Evolutionary conservation across 2,888 invertebrate genomes (phyloP), one percentile per base, ranked within the genome.

Genomic region (Eumacrocentrus americanus): DNA sequence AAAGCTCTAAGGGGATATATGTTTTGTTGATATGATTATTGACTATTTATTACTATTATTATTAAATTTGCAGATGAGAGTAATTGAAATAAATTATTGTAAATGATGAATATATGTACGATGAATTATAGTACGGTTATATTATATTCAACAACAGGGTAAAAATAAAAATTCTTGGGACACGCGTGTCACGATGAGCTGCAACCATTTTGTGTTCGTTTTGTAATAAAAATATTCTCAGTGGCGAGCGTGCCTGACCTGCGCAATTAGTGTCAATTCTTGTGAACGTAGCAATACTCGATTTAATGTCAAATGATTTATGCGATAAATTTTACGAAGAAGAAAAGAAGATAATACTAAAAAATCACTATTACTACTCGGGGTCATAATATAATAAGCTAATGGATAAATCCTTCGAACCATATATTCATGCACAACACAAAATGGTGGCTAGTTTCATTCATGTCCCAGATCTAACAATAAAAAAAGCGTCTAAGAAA

Each of bases 131-230:
- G 69, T 72, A 69, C 67, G 68, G 67, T 73, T 72, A 72, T 73
- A 77, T 76, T 76, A 69, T 76, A 80, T 77, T 79, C 72, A 71
- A 76, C 67, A 74, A 80, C 80, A 80, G 80, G 80, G 80, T 80
- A 80, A 75, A 72, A 52, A 54, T 46, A 51, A 58, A 57, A 46
- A 48, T 61, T 42, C 22, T 37, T 69, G 69, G 68, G 67, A 73
- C 65, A 68, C 67, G 69, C 67, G 69, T 70, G 70, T 70, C 42
- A 53, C 50, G 54, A 61, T 68, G 67, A 72, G 69, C 73, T 75
- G 72, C 70, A 70, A 69, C 75, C 73, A 75, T 76, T 79, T 77
- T 76, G 73, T 76, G 72, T 70, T 71, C 61, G 53, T 58, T 55
- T 60, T 38, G 57, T 46, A 53, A 44, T 56, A 60, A 58, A 54